A percentile compares a stretch with the other conserved stretches of the same genome.
Evolutionary conservation across 2,113 vertebrate genomes (phyloP).

Genomic region (Brachyhypopomus gauderio): DNA sequence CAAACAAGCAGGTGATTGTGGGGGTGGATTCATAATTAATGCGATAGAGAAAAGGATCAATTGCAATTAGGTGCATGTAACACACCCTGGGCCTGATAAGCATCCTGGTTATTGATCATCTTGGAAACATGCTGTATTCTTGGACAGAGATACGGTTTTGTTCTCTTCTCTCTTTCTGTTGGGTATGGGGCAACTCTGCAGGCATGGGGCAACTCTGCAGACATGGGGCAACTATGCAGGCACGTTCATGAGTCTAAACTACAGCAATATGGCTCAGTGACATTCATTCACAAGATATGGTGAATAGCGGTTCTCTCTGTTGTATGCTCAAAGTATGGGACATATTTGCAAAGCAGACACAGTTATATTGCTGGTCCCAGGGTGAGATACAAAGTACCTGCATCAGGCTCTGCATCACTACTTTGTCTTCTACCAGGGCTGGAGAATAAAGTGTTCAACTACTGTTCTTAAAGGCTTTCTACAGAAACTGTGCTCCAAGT

Average conservation of each 20-base stretch:
- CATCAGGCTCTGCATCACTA: too few relatives aligned
- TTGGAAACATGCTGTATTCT: conserved; percentile 44
- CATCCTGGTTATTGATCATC: conserved; percentile 69
- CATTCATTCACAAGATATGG: neutral
- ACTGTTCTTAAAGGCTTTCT: too few relatives aligned
- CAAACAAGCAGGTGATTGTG: conserved; percentile 57
- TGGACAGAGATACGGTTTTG: conserved; percentile 50
- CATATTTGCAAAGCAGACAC: neutral
- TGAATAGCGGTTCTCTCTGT: neutral
- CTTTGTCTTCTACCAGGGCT: too few relatives aligned
- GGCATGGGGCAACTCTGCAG: neutral
- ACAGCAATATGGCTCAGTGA: neutral
- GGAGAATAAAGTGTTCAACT: too few relatives aligned
- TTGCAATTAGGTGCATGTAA: conserved; percentile 76
- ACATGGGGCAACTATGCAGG: too few relatives aligned
- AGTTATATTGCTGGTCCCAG: too few relatives aligned
- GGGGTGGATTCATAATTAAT: conserved; percentile 73
- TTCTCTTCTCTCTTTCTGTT: conserved; percentile 43
- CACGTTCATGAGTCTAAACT: neutral
- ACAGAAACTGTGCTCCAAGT: too few relatives aligned
- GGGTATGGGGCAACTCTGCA: too few relatives aligned
- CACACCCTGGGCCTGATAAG: conserved; percentile 70
- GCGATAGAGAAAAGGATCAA: conserved; percentile 70
- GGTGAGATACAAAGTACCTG: too few relatives aligned
- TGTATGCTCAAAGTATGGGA: neutral